phyloP scores from a whole-genome alignment of 2,888 invertebrate genomes.

The Papilio elwesi region DNA sequence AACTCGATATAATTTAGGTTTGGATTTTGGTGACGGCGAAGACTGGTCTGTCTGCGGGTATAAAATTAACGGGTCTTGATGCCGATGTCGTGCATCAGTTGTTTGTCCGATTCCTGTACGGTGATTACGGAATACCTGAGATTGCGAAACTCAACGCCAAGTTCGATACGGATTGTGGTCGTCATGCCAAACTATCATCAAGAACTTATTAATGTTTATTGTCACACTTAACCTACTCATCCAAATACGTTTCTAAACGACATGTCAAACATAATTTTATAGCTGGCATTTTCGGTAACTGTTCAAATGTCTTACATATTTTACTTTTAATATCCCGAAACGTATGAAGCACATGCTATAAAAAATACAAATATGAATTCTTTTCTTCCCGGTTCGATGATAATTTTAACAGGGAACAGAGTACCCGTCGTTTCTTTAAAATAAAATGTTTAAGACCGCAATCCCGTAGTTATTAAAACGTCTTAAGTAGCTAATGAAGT shows the following conservation, averaged over 20 bases:
- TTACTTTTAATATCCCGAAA: not conserved
- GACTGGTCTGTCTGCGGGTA: conserved; percentile 43
- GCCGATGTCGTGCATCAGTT: conserved; percentile 70
- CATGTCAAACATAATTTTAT: conserved; percentile 6
- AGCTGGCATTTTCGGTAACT: conserved; percentile 3
- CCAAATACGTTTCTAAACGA: conserved; percentile 16
- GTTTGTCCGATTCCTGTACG: conserved; percentile 69
- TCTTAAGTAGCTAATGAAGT: conserved; percentile 32
- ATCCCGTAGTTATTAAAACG: not conserved
- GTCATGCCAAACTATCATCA: conserved; percentile 61
- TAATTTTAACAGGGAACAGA: not conserved
- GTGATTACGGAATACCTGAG: conserved; percentile 64
- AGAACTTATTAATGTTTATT: conserved; percentile 54
- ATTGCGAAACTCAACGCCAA: conserved; percentile 63
- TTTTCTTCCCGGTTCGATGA: not conserved
- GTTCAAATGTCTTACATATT: not conserved
- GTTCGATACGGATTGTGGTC: conserved; percentile 68
- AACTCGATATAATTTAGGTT: not conserved
- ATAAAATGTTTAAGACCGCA: conserved; percentile 10
- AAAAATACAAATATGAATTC: not conserved
- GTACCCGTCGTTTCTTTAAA: conserved; percentile 9
- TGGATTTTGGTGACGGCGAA: not conserved
- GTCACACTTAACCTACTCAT: conserved; percentile 46
- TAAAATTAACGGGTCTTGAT: conserved; percentile 64
- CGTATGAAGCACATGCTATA: not conserved